Evolutionary conservation across 2,888 invertebrate genomes (phyloP).

Genomic region (Drosophila lacicola): DNA sequence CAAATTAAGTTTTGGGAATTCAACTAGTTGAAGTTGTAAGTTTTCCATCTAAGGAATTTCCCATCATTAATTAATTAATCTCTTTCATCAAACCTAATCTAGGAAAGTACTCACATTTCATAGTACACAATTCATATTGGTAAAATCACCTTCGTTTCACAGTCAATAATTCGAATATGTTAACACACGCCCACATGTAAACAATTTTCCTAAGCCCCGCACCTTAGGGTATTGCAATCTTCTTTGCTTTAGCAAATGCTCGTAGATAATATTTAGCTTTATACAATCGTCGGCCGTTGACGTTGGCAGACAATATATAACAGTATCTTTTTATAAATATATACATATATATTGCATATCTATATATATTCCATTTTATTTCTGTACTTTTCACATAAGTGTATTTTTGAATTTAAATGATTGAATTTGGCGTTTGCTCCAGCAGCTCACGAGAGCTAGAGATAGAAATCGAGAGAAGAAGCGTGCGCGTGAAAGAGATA

Average conservation of each 20-base stretch:
- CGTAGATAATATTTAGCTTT: slow-evolving; percentile 25
- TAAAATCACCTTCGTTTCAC: not conserved
- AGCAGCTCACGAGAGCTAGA: not conserved
- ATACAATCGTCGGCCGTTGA: slow-evolving; percentile 50
- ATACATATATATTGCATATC: slow-evolving; percentile 13
- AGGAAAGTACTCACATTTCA: not conserved
- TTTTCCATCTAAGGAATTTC: too few species aligned
- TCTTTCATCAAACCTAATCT: not conserved
- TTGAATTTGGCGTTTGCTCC: slow-evolving; percentile 70
- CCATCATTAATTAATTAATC: not conserved
- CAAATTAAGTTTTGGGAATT: too few species aligned
- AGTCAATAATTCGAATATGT: not conserved
- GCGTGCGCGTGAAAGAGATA: slow-evolving; percentile 7
- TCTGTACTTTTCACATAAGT: slow-evolving; percentile 34
- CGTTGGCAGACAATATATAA: slow-evolving; percentile 41
- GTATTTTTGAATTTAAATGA: slow-evolving; percentile 76
- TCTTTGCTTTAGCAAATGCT: slow-evolving; percentile 17
- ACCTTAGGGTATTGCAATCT: slow-evolving; percentile 33
- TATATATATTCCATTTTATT: slow-evolving; percentile 25
- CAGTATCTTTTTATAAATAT: slow-evolving; percentile 11
- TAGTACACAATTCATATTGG: not conserved
- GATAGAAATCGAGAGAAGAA: slow-evolving; percentile 4
- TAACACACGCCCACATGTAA: not conserved
- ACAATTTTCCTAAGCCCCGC: slow-evolving; percentile 6
- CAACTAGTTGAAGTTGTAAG: too few species aligned